Evolutionary conservation across 2,113 vertebrate genomes (phyloP).

Genomic region (Propithecus coquereli): DNA sequence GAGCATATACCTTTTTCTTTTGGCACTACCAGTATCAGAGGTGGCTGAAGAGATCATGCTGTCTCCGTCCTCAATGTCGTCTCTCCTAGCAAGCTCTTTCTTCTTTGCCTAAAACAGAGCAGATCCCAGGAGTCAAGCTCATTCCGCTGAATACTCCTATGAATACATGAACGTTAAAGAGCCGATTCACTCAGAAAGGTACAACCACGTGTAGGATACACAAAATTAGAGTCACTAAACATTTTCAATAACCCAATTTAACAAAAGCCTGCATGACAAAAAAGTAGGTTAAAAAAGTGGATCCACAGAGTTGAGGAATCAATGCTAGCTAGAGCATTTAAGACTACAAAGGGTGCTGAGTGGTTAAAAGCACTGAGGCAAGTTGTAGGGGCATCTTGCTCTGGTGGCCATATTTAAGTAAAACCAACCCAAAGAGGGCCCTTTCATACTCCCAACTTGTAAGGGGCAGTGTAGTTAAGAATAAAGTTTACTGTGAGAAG

Average conservation of each 20-base stretch:
- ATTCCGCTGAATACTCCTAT: constrained; percentile 38
- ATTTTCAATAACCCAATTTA: constrained; percentile 51
- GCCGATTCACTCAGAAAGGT: constrained; percentile 51
- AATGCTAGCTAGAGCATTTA: constrained; percentile 16
- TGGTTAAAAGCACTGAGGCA: not conserved
- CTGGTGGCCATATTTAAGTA: not conserved
- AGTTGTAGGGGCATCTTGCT: not conserved
- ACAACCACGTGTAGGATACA: constrained; percentile 8
- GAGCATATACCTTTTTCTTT: constrained; percentile 92
- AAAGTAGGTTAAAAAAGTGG: constrained; percentile 23
- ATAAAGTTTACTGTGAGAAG: constrained; percentile 16
- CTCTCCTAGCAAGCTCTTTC: constrained; percentile 94
- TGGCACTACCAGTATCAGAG: constrained; percentile 94
- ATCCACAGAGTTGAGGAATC: not conserved
- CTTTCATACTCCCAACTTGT: constrained; percentile 4
- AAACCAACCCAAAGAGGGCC: not conserved
- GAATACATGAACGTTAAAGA: constrained; percentile 74
- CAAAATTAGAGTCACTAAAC: constrained; percentile 55
- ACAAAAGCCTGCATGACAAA: constrained; percentile 8
- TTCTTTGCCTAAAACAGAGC: constrained; percentile 90
- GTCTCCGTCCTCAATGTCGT: constrained; percentile 95
- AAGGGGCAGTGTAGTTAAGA: not conserved
- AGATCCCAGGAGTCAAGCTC: constrained; percentile 67
- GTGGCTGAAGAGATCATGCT: constrained; percentile 97
- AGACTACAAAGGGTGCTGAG: not conserved